Evolutionary conservation across 1,140 invertebrate genomes (phyloP), one percentile per base, ranked within the genome.

Genomic region (Bombyx mandarina): DNA sequence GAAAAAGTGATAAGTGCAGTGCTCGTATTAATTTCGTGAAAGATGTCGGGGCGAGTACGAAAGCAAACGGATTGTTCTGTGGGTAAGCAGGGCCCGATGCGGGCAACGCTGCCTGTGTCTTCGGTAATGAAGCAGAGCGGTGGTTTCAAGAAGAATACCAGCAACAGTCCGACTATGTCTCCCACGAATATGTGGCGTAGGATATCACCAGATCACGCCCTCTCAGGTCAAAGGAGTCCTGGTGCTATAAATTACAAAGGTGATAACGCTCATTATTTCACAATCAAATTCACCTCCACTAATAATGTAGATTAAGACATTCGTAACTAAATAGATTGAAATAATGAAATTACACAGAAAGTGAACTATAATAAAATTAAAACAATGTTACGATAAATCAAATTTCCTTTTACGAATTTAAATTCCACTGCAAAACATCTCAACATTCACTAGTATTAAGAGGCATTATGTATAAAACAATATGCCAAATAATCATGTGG

Each of bases 181-280:
- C 92, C 92, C 42, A 92, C 91, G 7, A 90, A 90, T 63, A 85
- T 88, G 53, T 89, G 89, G 76, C 91, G 91, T 83, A 90, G 90
- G 66, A 90, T 91, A 77, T 93, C 92, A 45, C 91, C 93, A 62
- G 92, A 93, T 75, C 90, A 91, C 66, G 89, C 90, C 58, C 84
- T 90, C 43, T 93, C 92, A 56, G 92, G 93, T 18, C 91, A 93
- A 66, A 88, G 93, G 58, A 93, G 92, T 76, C 93, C 93, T 66
- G 93, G 93, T 49, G 92, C 92, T 59, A 87, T 91, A 61, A 91
- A 90, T 68, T 93, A 92, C 73, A 93, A 92, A 92, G 92, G 92
- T 93, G 82, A 52, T 45, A 60, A 48, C 6, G 51, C n/a, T 51
- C 12, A 45, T 22, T 12, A 50, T 6, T 50, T 12, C n/a, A 4